phyloP scores from a whole-genome alignment of 2,888 invertebrate species.

The Torymus texanus region DNA sequence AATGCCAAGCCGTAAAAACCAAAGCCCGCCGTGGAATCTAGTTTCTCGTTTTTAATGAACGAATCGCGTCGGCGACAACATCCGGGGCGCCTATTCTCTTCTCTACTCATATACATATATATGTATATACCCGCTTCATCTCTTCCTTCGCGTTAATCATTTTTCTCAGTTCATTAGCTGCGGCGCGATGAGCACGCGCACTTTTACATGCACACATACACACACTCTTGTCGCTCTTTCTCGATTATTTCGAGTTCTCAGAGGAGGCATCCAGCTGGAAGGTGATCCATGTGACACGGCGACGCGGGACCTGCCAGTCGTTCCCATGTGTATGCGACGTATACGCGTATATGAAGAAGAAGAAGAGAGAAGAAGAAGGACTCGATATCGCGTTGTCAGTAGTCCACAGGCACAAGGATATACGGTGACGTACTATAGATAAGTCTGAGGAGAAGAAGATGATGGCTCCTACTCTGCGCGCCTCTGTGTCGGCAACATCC shows the following conservation, averaged over 20 bases:
- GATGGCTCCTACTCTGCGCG: background rate
- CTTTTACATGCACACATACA: background rate
- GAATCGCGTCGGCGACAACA: constrained; percentile 38
- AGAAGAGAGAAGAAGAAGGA: constrained; percentile 3
- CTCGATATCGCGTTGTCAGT: constrained; percentile 52
- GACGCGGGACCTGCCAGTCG: constrained; percentile 57
- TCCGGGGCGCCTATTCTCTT: constrained; percentile 48
- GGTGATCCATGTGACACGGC: constrained; percentile 59
- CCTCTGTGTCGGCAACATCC: too few species aligned
- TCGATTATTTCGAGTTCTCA: constrained; percentile 56
- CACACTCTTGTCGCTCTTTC: background rate
- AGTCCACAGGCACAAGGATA: constrained; percentile 39
- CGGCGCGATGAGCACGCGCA: constrained; percentile 6
- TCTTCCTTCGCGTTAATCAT: constrained; percentile 50
- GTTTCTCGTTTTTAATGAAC: constrained; percentile 45
- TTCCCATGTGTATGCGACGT: constrained; percentile 54
- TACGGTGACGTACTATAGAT: constrained; percentile 49
- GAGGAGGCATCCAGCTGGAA: constrained; percentile 58
- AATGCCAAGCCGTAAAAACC: constrained; percentile 20
- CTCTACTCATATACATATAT: background rate
- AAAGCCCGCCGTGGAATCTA: background rate
- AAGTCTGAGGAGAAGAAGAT: constrained; percentile 12
- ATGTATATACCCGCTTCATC: background rate
- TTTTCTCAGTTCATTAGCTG: constrained; percentile 54
- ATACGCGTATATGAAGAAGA: constrained; percentile 3